Base-by-base conservation (phyloP, 2,113 vertebrate genomes). In the Odocoileus hemionus region DNA sequence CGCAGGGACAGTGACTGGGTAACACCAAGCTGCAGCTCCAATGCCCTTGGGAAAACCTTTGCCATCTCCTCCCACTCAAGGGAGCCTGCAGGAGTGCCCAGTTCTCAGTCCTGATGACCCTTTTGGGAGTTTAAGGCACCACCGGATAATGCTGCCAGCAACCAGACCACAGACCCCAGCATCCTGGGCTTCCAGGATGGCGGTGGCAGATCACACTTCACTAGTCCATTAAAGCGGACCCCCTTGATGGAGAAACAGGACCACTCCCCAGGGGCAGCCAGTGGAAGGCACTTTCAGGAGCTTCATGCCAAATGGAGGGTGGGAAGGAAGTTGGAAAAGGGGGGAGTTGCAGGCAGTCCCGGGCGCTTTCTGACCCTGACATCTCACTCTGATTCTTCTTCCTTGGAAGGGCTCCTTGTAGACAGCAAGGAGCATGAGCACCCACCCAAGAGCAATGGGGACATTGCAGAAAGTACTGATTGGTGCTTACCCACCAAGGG, bases 81-180 rank as follows among this genome's bases (percentile, higher is more conserved):
- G 57, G 5, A 90, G 2, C 13, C 4, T 26, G 14, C 0, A 0
- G 4, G 4, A 10, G 26, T n/a, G 12, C 23, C 23, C 4, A 91
- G 67, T 10, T 36, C 45, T 70, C 28, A 39, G 26, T 88, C 5
- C 12, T 23, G 21, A 6, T 57, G 54, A 54, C 10, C 39, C 30
- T 43, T 96, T 25, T 3, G 28, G 6, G 30, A 95, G 1, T 64
- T 79, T 50, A 79, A 91, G 1, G 4, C 33, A 39, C 10, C 52
- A 16, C 25, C 11, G 1, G 33, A 57, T 55, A 14, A 26, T 86
- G 57, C 12, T n/a, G 7, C 36, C 23, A 45, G 23, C 25, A 12
- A 25, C 11, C 1, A 1, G 47, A 58, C 39, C 26, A 16, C 54
- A 1, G 26, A 57, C 5, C 61, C 50, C 43, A 76, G 64, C 19